These are phyloP conservation scores for Leptoclinus maculatus DNA, from an alignment of 2,797 vertebrate genomes.

Conservation along the genomic window DNA sequence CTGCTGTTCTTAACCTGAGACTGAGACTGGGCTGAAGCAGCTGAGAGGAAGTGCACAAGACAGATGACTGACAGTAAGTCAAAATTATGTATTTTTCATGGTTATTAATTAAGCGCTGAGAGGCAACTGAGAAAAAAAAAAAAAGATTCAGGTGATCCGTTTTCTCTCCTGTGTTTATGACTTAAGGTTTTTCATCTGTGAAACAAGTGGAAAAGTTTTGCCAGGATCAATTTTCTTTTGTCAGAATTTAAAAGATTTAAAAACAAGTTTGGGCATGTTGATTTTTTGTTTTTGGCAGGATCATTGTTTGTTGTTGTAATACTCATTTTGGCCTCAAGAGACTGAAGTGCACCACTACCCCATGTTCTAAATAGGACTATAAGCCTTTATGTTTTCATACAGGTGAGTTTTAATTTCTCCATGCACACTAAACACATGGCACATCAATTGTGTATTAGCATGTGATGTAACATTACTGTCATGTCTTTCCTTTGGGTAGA, in stretches of 20 bases:
- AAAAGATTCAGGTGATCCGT: neutral
- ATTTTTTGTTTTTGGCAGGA: neutral
- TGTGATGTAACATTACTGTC: neutral
- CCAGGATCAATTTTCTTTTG: neutral
- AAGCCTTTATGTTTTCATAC: neutral
- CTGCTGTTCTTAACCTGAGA: constrained; percentile 81
- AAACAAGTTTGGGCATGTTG: neutral
- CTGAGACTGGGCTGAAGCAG: constrained; percentile 68
- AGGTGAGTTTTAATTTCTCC: no score
- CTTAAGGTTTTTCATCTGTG: neutral
- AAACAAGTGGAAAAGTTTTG: neutral
- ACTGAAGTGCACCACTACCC: neutral
- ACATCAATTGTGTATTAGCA: no score
- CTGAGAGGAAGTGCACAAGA: constrained; percentile 71
- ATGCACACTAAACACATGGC: neutral
- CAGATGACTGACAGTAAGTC: neutral
- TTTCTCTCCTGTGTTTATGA: no score
- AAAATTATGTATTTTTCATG: neutral
- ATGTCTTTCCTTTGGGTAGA: neutral
- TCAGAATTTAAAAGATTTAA: neutral
- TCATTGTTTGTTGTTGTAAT: neutral
- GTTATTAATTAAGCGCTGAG: rapidly evolving
- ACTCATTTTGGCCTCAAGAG: neutral
- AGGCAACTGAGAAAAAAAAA: neutral
- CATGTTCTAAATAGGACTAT: neutral